Conservation (phyloP, 2,888 invertebrate species). For the Oasisia sp. region DNA sequence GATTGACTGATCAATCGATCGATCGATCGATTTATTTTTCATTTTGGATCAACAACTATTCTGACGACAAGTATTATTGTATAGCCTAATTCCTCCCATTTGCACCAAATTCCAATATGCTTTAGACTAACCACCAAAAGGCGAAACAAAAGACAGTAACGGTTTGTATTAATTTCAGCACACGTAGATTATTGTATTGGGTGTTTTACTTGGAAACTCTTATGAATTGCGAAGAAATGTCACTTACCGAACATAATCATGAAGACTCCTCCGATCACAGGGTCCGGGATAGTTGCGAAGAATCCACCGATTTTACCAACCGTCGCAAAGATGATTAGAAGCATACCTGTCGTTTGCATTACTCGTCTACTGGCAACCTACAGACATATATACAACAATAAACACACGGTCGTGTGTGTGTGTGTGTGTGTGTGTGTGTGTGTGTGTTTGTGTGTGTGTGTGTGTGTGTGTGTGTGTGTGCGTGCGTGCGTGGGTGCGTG, state of each 20-base stretch:
- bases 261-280: slow-evolving; percentile 50
- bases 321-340: slow-evolving; percentile 65
- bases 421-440: neutral
- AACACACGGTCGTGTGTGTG: neutral
- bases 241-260: slow-evolving; percentile 58
- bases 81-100: no score
- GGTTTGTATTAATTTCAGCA: no score
- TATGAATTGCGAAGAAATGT: neutral
- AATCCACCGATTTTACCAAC: slow-evolving; percentile 52
- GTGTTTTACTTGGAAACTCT: neutral
- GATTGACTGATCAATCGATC: no score
- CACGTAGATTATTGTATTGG: no score
- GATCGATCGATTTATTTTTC: no score
- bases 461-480: neutral
- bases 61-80: no score
- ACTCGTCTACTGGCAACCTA: slow-evolving; percentile 62
- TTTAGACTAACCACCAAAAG: no score
- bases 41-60: no score
- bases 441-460: neutral
- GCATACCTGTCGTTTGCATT: slow-evolving; percentile 59
- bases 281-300: slow-evolving; percentile 41
- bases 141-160: no score
- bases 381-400: neutral
- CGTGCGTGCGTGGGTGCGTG: no score
- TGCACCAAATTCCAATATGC: no score